Conservation (phyloP, 2,888 invertebrate species). For the Bhutanitis thaidina region DNA sequence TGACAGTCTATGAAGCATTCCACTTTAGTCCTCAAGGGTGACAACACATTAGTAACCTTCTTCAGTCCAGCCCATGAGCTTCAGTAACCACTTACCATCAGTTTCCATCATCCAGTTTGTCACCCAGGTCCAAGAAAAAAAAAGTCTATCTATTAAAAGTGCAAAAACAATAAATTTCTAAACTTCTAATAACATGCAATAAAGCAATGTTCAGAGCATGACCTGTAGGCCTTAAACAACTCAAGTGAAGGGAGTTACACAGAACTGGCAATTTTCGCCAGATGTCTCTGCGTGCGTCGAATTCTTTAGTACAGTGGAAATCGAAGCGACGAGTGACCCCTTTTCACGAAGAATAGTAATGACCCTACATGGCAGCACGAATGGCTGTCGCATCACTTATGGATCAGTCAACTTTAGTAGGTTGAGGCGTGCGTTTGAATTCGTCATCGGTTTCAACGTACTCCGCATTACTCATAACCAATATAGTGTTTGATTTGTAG, state of each 20-base stretch:
- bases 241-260: slow-evolving; percentile 25
- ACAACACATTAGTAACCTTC: no score
- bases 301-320: slow-evolving; percentile 44
- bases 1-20: no score
- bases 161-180: no score
- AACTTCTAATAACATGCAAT: not conserved
- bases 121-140: no score
- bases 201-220: slow-evolving; percentile 20
- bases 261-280: slow-evolving; percentile 35
- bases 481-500: slow-evolving; percentile 5
- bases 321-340: slow-evolving; percentile 56
- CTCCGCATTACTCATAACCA: slow-evolving; percentile 20
- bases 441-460: slow-evolving; percentile 31
- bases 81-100: no score
- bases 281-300: slow-evolving; percentile 42
- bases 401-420: slow-evolving; percentile 33
- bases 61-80: no score
- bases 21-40: no score
- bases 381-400: slow-evolving; percentile 21
- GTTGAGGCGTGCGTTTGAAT: slow-evolving; percentile 34
- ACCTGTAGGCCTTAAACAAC: not conserved
- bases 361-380: slow-evolving; percentile 60
- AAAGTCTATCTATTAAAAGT: no score
- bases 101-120: no score
- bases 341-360: slow-evolving; percentile 68